Conservation (phyloP, 2,113 vertebrate species). For the Gorsachius goisagi region DNA sequence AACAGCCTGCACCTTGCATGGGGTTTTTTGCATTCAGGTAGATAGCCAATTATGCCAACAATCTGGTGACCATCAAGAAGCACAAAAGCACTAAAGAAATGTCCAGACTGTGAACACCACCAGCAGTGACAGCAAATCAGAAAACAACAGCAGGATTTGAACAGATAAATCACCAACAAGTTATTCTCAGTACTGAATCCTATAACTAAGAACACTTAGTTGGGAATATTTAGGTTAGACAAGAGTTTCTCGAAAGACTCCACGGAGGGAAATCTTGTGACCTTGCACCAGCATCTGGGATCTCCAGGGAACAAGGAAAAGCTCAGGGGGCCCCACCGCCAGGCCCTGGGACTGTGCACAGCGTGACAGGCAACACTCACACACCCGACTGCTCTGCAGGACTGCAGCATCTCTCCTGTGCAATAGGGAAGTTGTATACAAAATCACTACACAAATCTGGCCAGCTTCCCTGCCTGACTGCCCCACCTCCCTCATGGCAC, state of each 20-base stretch:
- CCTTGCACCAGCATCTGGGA: neutral
- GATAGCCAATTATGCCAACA: neutral
- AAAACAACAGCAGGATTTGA: neutral
- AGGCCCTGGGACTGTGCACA: fast-evolving
- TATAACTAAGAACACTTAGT: neutral
- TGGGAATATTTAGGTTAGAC: neutral
- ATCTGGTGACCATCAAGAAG: neutral
- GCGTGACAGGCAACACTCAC: neutral
- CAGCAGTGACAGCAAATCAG: neutral
- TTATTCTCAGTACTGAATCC: neutral
- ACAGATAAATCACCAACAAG: neutral
- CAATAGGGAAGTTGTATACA: neutral
- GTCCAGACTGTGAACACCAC: neutral
- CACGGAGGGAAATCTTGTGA: neutral
- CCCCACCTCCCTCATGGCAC: neutral
- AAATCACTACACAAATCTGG: neutral
- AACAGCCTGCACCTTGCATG: neutral
- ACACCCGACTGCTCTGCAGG: neutral
- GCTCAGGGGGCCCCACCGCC: neutral
- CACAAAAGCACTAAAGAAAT: neutral
- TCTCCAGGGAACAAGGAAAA: neutral
- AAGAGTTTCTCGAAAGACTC: neutral
- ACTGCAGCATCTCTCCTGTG: neutral
- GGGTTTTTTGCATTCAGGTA: neutral
- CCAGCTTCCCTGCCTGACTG: neutral